A percentile compares a stretch with the other conserved stretches of the same genome.
phyloP scores from a whole-genome alignment of 2,113 vertebrate genomes.

The Agelaius phoeniceus region DNA sequence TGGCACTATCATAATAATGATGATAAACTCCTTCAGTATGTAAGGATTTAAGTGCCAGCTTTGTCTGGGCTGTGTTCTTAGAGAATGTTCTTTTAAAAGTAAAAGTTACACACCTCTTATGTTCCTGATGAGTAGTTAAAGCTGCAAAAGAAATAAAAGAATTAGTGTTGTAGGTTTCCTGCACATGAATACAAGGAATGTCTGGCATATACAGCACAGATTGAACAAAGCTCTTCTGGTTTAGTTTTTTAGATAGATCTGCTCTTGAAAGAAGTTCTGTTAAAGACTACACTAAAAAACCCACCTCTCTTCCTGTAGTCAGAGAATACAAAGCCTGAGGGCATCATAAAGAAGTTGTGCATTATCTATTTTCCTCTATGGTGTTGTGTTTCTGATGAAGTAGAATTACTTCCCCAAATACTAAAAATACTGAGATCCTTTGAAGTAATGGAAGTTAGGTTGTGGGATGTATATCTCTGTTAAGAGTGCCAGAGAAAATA shows the following conservation, averaged over 20 bases:
- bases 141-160: neutral
- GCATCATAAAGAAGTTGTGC: neutral
- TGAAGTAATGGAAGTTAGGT: neutral
- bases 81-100: neutral
- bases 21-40: neutral
- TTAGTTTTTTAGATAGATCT: neutral
- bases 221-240: neutral
- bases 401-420: neutral
- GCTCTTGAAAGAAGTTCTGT: neutral
- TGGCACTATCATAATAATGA: neutral
- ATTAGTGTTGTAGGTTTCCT: neutral
- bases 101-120: neutral
- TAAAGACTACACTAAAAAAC: neutral
- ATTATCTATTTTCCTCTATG: neutral
- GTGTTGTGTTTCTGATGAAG: neutral
- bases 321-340: neutral
- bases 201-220: neutral
- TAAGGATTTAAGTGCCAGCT: neutral
- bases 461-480: neutral
- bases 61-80: neutral
- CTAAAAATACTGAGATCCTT: neutral
- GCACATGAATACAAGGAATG: neutral
- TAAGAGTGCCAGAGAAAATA: neutral
- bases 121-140: neutral
- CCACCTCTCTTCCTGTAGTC: neutral